Conservation (phyloP, 2,113 vertebrate genomes). For the Hemibagrus wyckioides region DNA sequence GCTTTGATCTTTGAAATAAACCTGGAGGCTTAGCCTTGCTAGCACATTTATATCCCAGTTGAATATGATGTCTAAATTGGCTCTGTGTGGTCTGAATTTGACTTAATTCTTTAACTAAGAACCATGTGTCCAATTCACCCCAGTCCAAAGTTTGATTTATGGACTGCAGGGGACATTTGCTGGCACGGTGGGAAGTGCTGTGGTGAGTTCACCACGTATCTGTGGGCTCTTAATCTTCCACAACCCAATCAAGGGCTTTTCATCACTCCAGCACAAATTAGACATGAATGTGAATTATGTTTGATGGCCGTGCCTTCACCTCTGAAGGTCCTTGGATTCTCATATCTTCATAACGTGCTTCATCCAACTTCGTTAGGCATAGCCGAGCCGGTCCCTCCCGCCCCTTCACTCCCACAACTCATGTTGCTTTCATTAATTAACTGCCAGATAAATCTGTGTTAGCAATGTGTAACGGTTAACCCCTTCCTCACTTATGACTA, state of each 20-base stretch:
- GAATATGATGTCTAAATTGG: background rate
- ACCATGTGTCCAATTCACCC: conserved; percentile 18
- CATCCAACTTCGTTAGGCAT: conserved; percentile 39
- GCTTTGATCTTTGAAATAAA: background rate
- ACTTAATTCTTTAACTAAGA: background rate
- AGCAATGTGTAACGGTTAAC: conserved; percentile 28
- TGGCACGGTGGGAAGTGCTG: conserved; percentile 9
- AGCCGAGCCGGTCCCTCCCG: conserved; percentile 25
- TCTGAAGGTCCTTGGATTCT: conserved; percentile 56
- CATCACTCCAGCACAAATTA: conserved; percentile 54
- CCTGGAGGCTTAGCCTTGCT: background rate
- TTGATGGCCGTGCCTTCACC: conserved; percentile 56
- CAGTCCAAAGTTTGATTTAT: conserved; percentile 23
- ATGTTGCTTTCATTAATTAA: conserved; percentile 48
- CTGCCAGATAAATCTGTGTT: conserved; percentile 43
- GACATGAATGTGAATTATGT: conserved; percentile 56
- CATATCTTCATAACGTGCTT: conserved; percentile 47
- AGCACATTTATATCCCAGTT: background rate
- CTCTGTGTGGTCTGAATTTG: background rate
- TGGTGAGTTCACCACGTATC: conserved; percentile 31
- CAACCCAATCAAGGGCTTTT: conserved; percentile 58
- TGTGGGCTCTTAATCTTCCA: conserved; percentile 53
- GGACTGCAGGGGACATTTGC: conserved; percentile 17
- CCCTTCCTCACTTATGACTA: conserved; percentile 13
- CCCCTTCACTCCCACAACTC: conserved; percentile 32